Conservation (phyloP, 2,888 invertebrate species). For the Fabriciana adippe region DNA sequence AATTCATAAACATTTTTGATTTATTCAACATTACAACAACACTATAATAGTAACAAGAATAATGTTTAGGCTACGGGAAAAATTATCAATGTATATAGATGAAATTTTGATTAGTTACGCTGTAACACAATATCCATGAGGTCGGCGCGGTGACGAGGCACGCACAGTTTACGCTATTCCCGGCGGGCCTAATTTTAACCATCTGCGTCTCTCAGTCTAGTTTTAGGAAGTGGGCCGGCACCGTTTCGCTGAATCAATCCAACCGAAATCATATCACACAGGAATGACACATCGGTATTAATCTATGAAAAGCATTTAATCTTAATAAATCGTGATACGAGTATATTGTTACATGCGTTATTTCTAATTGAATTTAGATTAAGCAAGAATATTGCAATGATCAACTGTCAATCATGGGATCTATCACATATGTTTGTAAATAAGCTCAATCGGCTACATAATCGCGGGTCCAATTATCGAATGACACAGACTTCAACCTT, state of each 20-base stretch:
- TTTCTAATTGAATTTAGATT: conserved; percentile 66
- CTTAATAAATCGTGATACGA: conserved; percentile 51
- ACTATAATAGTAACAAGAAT: not conserved
- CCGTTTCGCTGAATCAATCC: conserved; percentile 66
- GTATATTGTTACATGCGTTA: conserved; percentile 39
- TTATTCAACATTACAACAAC: not conserved
- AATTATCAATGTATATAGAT: not conserved
- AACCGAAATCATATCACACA: conserved; percentile 42
- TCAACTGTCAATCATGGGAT: conserved; percentile 68
- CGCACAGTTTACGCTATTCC: conserved; percentile 78
- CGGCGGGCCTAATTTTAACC: conserved; percentile 81
- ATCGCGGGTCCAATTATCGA: conserved; percentile 75
- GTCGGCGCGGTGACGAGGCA: conserved; percentile 65
- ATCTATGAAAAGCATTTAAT: conserved; percentile 15
- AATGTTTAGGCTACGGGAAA: not conserved
- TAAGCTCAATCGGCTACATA: conserved; percentile 64
- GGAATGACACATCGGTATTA: conserved; percentile 13
- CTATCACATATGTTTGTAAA: conserved; percentile 70
- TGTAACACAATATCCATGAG: conserved; percentile 75
- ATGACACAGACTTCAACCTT: conserved; percentile 68
- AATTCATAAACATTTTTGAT: not conserved
- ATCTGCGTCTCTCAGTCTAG: conserved; percentile 79
- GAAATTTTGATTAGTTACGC: conserved; percentile 51
- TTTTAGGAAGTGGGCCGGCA: conserved; percentile 79
- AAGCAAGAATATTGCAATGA: conserved; percentile 64